Evolutionary conservation across 2,888 invertebrate genomes (phyloP).

Genomic region (Drymonia ruficornis): DNA sequence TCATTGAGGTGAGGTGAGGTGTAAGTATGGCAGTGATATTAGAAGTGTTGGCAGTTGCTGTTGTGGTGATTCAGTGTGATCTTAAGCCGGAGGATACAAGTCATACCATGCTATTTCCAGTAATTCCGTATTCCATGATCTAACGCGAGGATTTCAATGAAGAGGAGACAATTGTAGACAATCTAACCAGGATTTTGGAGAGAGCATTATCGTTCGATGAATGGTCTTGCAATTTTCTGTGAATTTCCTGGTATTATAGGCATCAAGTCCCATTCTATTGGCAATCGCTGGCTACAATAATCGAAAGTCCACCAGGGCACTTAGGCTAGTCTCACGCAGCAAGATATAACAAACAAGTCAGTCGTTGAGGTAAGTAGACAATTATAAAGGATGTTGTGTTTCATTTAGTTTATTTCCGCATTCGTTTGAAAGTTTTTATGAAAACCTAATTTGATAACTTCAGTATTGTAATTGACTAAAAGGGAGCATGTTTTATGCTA

Average conservation of each 20-base stretch:
- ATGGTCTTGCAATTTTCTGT: conserved; percentile 34
- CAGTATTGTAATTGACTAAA: too few relatives aligned
- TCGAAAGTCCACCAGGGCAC: conserved; percentile 26
- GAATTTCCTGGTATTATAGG: conserved; percentile 16
- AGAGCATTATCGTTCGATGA: conserved; percentile 40
- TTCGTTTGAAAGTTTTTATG: too few relatives aligned
- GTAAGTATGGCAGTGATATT: too few relatives aligned
- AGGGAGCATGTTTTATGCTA: too few relatives aligned
- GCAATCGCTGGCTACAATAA: conserved; percentile 37
- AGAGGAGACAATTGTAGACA: conserved; percentile 44
- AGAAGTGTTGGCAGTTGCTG: too few relatives aligned
- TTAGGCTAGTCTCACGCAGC: conserved; percentile 10
- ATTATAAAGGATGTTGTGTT: too few relatives aligned
- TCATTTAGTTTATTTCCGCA: too few relatives aligned
- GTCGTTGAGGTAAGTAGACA: too few relatives aligned
- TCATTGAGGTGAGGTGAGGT: too few relatives aligned
- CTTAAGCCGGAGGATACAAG: too few relatives aligned
- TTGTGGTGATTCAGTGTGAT: too few relatives aligned
- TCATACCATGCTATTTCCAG: not conserved
- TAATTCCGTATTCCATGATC: conserved; percentile 21
- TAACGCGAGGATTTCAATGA: conserved; percentile 61
- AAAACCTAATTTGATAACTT: too few relatives aligned
- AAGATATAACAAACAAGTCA: not conserved
- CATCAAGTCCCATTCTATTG: conserved; percentile 22
- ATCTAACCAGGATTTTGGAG: conserved; percentile 34